Percentiles rank a stretch among this genome's conserved stretches.
phyloP scores from a whole-genome alignment of 2,113 vertebrate genomes.

The Corvus hawaiiensis region DNA sequence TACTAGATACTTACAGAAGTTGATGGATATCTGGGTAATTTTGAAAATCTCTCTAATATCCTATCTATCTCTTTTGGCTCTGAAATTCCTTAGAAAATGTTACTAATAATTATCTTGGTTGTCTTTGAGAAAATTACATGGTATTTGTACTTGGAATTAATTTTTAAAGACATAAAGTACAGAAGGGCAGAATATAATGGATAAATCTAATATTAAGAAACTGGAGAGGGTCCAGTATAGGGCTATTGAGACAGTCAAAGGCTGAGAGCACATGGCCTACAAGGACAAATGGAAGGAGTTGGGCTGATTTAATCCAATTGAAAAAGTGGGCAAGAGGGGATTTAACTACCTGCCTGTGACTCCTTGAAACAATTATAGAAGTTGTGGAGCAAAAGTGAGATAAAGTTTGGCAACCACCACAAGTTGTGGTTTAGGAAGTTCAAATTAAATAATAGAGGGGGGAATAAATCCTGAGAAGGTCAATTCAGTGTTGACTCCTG shows the following conservation, averaged over 20 bases:
- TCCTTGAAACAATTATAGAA: background rate
- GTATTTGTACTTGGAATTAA: background rate
- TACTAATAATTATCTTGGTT: background rate
- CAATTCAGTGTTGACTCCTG: background rate
- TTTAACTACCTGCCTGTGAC: background rate
- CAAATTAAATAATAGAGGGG: background rate
- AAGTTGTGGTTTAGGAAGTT: background rate
- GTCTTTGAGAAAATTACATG: background rate
- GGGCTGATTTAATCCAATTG: background rate
- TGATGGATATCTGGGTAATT: background rate
- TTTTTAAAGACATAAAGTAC: background rate
- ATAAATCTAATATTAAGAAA: background rate
- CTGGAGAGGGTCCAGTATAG: background rate
- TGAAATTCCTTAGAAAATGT: background rate
- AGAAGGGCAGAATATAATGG: background rate
- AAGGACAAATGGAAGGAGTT: background rate
- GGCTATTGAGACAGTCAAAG: background rate
- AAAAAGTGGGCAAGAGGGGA: background rate
- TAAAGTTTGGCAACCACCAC: background rate
- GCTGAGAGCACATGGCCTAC: background rate
- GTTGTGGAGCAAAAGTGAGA: background rate
- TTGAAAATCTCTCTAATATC: background rate
- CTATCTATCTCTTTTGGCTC: background rate
- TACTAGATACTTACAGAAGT: background rate
- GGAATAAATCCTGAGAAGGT: rapidly evolving